These are phyloP conservation scores for Spheniscus humboldti DNA, from an alignment of 2,797 vertebrate genomes.

Conservation along the genomic window DNA sequence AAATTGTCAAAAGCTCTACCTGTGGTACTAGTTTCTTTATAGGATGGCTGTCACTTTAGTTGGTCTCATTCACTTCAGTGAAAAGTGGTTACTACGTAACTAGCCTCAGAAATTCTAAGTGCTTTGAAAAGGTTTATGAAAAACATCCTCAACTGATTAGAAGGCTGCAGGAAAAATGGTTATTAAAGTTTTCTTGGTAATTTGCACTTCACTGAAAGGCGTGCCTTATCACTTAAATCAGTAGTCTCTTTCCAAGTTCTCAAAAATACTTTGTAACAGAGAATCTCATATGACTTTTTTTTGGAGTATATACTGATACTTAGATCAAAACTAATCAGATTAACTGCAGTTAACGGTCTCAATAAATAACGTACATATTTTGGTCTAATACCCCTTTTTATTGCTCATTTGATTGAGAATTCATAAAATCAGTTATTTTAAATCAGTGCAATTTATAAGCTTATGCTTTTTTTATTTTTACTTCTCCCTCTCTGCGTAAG, in stretches of 20 bases:
- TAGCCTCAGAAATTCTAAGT: neutral
- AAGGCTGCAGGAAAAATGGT: neutral
- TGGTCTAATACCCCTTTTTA: neutral
- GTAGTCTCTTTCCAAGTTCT: neutral
- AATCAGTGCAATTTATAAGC: neutral
- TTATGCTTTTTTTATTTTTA: neutral
- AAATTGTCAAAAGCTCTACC: neutral
- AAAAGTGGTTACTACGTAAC: neutral
- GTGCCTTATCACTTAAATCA: neutral
- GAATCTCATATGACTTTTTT: neutral
- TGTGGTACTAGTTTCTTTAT: neutral
- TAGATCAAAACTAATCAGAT: neutral
- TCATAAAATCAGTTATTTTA: neutral
- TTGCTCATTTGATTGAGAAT: neutral
- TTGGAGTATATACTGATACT: neutral
- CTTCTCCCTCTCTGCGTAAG: neutral
- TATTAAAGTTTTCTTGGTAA: neutral
- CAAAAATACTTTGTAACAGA: neutral
- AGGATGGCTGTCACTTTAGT: too few relatives aligned
- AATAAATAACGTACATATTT: neutral
- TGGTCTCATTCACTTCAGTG: neutral
- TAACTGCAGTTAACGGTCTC: neutral
- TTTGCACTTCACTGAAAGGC: neutral
- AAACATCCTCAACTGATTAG: neutral
- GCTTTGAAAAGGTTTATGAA: neutral